Percentiles rank a stretch among this genome's conserved stretches.
These are phyloP conservation scores for Drosophila willistoni DNA, from an alignment of 1,140 invertebrate genomes.

Conservation along the genomic window DNA sequence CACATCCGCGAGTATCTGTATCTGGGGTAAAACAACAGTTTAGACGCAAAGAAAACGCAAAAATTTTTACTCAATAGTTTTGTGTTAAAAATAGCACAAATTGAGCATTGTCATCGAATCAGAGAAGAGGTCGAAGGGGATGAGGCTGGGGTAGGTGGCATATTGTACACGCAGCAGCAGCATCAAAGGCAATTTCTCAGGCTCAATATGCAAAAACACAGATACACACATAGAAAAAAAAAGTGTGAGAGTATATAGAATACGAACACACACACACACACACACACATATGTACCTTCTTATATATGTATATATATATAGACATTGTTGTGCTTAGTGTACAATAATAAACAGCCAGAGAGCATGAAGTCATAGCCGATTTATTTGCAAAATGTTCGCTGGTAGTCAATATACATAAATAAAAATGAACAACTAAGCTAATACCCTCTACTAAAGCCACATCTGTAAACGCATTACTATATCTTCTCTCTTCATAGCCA, in stretches of 20 bases:
- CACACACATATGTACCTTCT: constrained; percentile 26
- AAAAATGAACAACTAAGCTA: background rate
- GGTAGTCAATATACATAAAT: background rate
- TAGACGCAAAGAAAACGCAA: constrained; percentile 32
- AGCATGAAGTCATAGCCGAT: constrained; percentile 74
- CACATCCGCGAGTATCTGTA: constrained; percentile 56
- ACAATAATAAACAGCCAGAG: constrained; percentile 66
- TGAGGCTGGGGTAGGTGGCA: constrained; percentile 17
- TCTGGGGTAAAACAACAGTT: constrained; percentile 67
- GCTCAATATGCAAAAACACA: constrained; percentile 53
- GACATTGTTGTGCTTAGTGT: constrained; percentile 56
- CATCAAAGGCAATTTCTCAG: constrained; percentile 71
- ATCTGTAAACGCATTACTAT: background rate
- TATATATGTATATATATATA: constrained; percentile 34
- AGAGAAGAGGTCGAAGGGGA: background rate
- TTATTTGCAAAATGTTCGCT: constrained; percentile 45
- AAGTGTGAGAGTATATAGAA: constrained; percentile 22
- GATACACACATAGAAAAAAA: constrained; percentile 19
- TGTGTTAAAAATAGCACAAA: constrained; percentile 73
- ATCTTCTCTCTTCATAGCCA: too few species aligned
- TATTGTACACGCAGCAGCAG: constrained; percentile 44
- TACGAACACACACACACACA: constrained; percentile 31
- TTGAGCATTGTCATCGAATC: constrained; percentile 63
- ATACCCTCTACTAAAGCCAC: constrained; percentile 1
- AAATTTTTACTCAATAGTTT: constrained; percentile 71